Percentiles rank a stretch among this genome's conserved stretches.
phyloP scores from a whole-genome alignment of 1,140 invertebrate species.

The Rhopalosiphum padi region DNA sequence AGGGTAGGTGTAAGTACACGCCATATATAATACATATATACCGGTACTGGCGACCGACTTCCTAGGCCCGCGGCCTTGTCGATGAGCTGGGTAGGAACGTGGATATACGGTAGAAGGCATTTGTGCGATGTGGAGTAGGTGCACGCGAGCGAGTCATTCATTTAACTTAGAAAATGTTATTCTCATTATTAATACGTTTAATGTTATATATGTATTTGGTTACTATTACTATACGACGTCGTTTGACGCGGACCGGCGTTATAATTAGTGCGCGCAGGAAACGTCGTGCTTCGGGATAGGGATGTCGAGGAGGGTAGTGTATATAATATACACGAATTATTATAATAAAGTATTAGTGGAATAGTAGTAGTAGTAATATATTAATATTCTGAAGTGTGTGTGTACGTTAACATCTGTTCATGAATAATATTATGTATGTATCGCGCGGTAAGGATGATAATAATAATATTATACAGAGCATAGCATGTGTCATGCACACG shows the following conservation, averaged over 20 bases:
- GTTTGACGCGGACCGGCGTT: neutral
- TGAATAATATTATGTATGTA: conserved; percentile 43
- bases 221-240: conserved; percentile 2
- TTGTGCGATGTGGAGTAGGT: neutral
- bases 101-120: neutral
- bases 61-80: neutral
- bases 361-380: neutral
- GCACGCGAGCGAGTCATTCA: neutral
- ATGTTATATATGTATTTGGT: neutral
- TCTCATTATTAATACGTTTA: neutral
- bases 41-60: neutral
- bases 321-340: neutral
- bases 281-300: neutral
- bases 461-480: neutral
- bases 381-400: neutral
- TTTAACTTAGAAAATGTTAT: neutral
- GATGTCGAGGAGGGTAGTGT: neutral
- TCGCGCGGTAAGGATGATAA: neutral
- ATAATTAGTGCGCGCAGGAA: conserved; percentile 49
- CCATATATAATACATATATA: too few species aligned
- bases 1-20: neutral
- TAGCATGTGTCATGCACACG: conserved; percentile 42
- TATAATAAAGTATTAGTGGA: conserved; percentile 17
- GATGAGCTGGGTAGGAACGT: neutral
- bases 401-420: conserved; percentile 49